Evolutionary conservation across 1,140 invertebrate species (phyloP), one percentile per base, ranked within the genome.

Genomic region (Sipha flava): DNA sequence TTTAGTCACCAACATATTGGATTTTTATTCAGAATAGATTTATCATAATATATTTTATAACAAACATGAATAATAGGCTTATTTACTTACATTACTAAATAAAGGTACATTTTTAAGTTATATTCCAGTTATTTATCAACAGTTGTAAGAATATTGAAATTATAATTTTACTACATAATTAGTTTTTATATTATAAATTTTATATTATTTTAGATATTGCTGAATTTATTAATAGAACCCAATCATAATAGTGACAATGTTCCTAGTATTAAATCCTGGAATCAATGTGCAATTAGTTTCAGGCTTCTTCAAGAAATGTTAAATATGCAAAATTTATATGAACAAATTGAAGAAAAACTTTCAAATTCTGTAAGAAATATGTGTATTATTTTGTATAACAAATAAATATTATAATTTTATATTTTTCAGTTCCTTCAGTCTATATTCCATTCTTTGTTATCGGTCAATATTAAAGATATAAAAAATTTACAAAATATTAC

Each of bases 261-360:
- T 10, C 54, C 18, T 9, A 43, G n/a, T 77, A 29, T 26, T 5
- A n/a, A 7, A n/a, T 40, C 5, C 9, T 77, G 49, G 49, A 47
- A 57, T 57, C 57, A 59, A 40, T 43, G 59, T 59, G 52, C 52
- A n/a, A 12, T 18, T 40, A 37, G 49, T 7, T 57, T 77, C 10
- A 54, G 31, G 43, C n/a, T 77, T 40, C 49, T 77, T 40, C 72
- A 77, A 77, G 72, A 77, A 57, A 57, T 77, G 21, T 57, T 77
- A 57, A 77, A 77, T 1, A n/a, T 77, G 2, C n/a, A 26, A 54
- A 40, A 77, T 26, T 12, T 77, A 23, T 77, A 77, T 77, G 34
- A 40, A 77, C 26, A 40, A 77, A 40, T 77, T 57, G 72, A 57
- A 40, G 72, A 77, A 21, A 73, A 73, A 43, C 49, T 77, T 57